Conservation (phyloP, 1,140 invertebrate species). For the Globodera rostochiensis region DNA sequence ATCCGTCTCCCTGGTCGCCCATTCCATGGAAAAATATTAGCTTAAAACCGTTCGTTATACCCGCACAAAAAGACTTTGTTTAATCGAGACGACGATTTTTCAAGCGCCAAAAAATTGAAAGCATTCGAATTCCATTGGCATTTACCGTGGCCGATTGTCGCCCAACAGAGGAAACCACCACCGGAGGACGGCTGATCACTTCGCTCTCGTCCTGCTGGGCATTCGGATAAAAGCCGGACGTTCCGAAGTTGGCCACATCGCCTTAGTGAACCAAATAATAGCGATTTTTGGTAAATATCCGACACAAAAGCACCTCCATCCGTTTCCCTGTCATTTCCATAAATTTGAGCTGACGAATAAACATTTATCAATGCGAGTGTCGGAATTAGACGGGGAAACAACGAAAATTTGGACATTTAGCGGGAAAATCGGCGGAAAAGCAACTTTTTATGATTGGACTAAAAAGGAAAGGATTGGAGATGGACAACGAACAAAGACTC, state of each 20-base stretch:
- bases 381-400: neutral
- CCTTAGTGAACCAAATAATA: neutral
- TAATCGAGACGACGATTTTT: neutral
- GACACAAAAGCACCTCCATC: neutral
- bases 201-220: neutral
- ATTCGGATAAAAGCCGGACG: neutral
- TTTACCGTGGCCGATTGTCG: neutral
- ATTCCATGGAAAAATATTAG: constrained; percentile 9
- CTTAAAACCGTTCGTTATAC: neutral
- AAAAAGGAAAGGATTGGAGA: too few species aligned
- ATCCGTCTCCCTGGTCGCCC: constrained; percentile 6
- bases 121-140: neutral
- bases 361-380: neutral
- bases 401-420: neutral
- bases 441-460: too few species aligned
- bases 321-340: neutral
- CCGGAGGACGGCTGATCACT: neutral
- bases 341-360: neutral
- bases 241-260: neutral
- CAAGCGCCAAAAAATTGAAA: too few species aligned
- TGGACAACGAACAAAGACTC: too few species aligned
- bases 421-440: too few species aligned
- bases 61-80: neutral
- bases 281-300: neutral
- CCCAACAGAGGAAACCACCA: neutral